phyloP scores from a whole-genome alignment of 2,888 invertebrate species.

The Noctua pronuba region DNA sequence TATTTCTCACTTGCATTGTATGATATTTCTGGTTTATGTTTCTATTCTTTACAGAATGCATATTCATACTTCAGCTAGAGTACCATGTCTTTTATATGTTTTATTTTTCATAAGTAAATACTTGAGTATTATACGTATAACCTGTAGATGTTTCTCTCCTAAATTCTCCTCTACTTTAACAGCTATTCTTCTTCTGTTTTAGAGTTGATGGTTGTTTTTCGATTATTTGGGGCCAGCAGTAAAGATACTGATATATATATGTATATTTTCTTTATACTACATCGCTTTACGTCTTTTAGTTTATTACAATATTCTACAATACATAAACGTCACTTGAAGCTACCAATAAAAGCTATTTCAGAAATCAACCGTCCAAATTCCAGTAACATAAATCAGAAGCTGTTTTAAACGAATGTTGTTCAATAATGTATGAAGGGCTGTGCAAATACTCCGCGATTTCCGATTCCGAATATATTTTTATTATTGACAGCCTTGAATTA shows the following conservation, averaged over 20 bases:
- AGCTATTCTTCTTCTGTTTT: not conserved
- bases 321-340: constrained; percentile 24
- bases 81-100: not conserved
- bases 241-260: not conserved
- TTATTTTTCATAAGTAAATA: not conserved
- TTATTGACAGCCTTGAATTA: constrained; percentile 53
- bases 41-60: not conserved
- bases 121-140: not conserved
- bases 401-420: constrained; percentile 60
- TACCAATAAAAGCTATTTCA: constrained; percentile 44
- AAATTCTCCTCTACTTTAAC: not conserved
- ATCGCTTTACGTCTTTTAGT: too few species aligned
- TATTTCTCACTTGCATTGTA: constrained; percentile 1
- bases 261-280: not conserved
- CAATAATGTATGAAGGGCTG: constrained; percentile 58
- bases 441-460: constrained; percentile 55
- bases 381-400: constrained; percentile 52
- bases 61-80: not conserved
- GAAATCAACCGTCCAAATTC: constrained; percentile 39
- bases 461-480: constrained; percentile 46
- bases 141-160: not conserved
- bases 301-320: constrained; percentile 2
- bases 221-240: not conserved
- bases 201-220: not conserved
- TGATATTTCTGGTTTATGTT: not conserved